Base-by-base conservation (phyloP, 2,888 invertebrate genomes). In the Epistrophe eligans region DNA sequence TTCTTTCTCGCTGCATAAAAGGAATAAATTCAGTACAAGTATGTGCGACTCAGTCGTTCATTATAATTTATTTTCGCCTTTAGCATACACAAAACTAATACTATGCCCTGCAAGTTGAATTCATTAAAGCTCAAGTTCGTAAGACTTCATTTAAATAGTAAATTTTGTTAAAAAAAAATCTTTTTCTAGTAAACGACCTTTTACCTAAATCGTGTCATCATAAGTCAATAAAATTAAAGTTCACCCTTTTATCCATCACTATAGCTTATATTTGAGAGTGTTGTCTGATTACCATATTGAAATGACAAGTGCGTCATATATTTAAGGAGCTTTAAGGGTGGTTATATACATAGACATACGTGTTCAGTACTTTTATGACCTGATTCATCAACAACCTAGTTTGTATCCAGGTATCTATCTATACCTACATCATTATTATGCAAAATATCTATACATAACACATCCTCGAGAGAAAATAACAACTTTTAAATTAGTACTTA, bases 261-360 rank as follows among this genome's bases (percentile, higher is more conserved):
- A 38, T 24, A 24, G 24, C 24, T 3, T 3, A 24, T 24, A 24
- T 24, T 24, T 24, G 24, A 24, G 9, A 8, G 19, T 7, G 9
- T 1, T 15, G 7, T 48, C 48, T 17, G 32, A 66, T 48, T 50
- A 5, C 13, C 0, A 50, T 35, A 35, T 35, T 17, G 17, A 28
- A 67, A 13, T 35, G 50, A 35, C 43, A 35, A 52, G 40, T 66
- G 38, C 55, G 32, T 55, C 55, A 76, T 24, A 24, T 32, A 32
- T 66, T 66, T 32, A 11, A 2, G 17, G 10, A 67, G 66, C 50
- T 74, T 52, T 52, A 35, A 35, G 24, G 55, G 66, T 45, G 13
- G 17, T n/a, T 32, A 35, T 35, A 35, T 8, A 9, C 0, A 9
- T 7, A 9, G 0, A 32, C 7, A 7, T 7, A 32, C 32, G 32